Conservation (phyloP, 2,113 vertebrate genomes). For the Pseudorectes ferrugineus region DNA sequence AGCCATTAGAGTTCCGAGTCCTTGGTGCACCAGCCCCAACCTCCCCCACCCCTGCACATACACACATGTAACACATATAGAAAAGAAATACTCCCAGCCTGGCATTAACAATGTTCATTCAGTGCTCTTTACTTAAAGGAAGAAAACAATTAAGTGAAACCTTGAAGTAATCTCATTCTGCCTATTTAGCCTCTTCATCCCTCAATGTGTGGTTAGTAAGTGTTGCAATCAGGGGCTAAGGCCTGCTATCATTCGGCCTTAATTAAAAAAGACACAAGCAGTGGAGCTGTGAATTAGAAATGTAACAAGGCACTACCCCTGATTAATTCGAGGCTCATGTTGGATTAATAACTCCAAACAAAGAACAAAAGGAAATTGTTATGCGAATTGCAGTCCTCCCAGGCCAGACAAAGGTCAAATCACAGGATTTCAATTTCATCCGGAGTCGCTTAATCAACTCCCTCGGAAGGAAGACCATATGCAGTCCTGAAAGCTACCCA, state of each 20-base stretch:
- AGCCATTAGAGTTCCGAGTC: background rate
- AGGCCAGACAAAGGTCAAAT: constrained; percentile 87
- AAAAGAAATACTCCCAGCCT: constrained; percentile 47
- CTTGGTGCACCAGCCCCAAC: background rate
- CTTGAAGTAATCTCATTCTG: constrained; percentile 82
- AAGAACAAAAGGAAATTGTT: constrained; percentile 90
- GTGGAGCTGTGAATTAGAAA: constrained; percentile 89
- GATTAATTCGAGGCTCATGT: constrained; percentile 89
- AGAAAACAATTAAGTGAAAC: constrained; percentile 85
- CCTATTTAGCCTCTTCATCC: constrained; percentile 80
- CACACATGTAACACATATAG: background rate
- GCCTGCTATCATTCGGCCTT: constrained; percentile 87
- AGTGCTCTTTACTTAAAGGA: constrained; percentile 77
- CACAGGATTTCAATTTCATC: constrained; percentile 86
- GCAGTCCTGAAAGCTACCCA: constrained; percentile 78
- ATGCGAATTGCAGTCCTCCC: constrained; percentile 84
- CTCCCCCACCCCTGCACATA: background rate
- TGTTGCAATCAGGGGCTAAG: constrained; percentile 78
- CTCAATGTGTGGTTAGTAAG: constrained; percentile 78
- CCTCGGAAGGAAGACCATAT: constrained; percentile 83
- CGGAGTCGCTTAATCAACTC: constrained; percentile 86
- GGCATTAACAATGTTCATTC: constrained; percentile 68
- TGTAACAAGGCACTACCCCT: constrained; percentile 82
- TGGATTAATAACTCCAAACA: constrained; percentile 88
- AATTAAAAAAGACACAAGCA: constrained; percentile 93